Conservation (phyloP, 2,113 vertebrate species). For the Asarcornis scutulata region DNA sequence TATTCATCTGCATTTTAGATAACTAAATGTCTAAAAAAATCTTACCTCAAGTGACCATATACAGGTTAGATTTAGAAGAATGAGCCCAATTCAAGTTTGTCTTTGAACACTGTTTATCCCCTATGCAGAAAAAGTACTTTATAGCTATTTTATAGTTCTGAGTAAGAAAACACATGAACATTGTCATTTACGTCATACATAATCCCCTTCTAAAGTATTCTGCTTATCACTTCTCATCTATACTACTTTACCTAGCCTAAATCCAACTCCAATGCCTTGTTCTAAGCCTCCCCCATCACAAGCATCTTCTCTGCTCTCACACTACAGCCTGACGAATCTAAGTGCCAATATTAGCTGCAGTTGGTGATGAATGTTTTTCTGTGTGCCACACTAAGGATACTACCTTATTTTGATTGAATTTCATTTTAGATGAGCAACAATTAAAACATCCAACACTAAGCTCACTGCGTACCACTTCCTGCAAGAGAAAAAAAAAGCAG, state of each 20-base stretch:
- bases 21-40: not conserved
- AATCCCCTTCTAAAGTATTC: not conserved
- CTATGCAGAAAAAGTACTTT: not conserved
- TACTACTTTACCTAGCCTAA: not conserved
- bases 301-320: not conserved
- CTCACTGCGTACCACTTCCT: not conserved
- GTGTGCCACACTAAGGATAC: not conserved
- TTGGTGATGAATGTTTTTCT: not conserved
- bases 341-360: not conserved
- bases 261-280: not conserved
- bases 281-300: not conserved
- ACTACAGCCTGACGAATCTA: not conserved
- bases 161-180: not conserved
- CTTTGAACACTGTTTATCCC: not conserved
- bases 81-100: not conserved
- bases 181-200: not conserved
- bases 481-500: not conserved
- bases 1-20: not conserved
- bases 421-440: not conserved
- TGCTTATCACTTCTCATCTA: not conserved
- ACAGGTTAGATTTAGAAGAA: not conserved
- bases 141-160: not conserved
- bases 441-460: not conserved
- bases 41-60: not conserved
- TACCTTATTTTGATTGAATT: not conserved